These are phyloP conservation scores for Elachura formosa DNA, from an alignment of 2,113 vertebrate species.

Conservation along the genomic window DNA sequence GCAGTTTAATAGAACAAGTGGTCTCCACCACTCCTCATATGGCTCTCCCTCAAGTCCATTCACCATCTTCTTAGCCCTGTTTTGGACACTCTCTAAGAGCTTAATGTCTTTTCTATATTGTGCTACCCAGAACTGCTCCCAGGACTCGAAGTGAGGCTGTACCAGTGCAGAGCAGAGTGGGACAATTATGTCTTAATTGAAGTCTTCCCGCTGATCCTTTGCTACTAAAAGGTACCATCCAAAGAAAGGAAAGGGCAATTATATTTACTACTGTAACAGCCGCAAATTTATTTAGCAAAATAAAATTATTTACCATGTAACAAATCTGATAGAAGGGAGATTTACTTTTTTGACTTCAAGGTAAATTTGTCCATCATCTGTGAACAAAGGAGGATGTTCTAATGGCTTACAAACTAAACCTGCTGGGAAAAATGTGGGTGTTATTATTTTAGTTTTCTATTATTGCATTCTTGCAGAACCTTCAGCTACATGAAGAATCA, in stretches of 20 bases:
- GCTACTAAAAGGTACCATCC: background rate
- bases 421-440: background rate
- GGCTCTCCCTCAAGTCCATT: background rate
- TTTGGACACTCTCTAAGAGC: background rate
- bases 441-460: background rate
- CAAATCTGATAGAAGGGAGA: background rate
- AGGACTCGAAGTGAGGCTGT: accelerated
- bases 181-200: background rate
- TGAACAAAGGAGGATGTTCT: background rate
- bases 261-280: background rate
- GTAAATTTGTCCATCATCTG: background rate
- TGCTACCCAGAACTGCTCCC: background rate
- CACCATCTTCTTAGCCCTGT: accelerated
- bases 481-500: background rate
- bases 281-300: background rate
- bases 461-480: background rate
- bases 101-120: background rate
- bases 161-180: accelerated
- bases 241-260: background rate
- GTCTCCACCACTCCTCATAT: accelerated
- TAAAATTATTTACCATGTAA: background rate
- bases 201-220: background rate
- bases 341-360: background rate
- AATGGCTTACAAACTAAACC: background rate
- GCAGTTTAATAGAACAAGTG: background rate